These are phyloP conservation scores for Melipona quadrifasciata DNA, from an alignment of 1,140 invertebrate genomes.

Conservation along the genomic window DNA sequence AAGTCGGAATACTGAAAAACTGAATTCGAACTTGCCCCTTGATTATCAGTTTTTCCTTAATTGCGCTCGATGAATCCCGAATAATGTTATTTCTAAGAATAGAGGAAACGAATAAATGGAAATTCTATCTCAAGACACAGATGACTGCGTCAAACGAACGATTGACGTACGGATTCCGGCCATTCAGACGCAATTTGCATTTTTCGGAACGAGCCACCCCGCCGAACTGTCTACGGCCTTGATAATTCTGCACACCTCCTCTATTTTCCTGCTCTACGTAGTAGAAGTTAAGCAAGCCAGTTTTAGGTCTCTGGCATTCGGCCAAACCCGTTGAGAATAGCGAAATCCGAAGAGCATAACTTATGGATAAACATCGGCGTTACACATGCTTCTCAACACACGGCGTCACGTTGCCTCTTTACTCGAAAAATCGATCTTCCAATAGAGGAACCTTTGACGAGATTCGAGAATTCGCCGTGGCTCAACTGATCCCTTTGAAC, in stretches of 20 bases:
- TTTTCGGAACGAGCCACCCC: not conserved
- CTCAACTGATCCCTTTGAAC: no score
- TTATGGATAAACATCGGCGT: conserved; percentile 36
- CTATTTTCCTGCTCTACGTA: conserved; percentile 58
- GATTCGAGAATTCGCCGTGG: not conserved
- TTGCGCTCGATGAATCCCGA: not conserved
- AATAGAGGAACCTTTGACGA: not conserved
- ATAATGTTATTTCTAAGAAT: not conserved
- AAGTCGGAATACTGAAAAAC: not conserved
- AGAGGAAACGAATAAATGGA: not conserved
- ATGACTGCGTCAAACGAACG: not conserved
- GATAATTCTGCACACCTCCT: conserved; percentile 57
- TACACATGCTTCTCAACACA: not conserved
- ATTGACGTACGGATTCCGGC: conserved; percentile 9
- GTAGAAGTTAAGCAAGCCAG: conserved; percentile 51
- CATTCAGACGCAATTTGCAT: conserved; percentile 23
- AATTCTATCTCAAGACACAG: not conserved
- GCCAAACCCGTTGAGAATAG: conserved; percentile 54
- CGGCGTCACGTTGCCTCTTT: not conserved
- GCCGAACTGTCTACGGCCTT: conserved; percentile 51
- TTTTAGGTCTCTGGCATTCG: conserved; percentile 56
- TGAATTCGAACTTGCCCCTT: not conserved
- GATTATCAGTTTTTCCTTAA: not conserved
- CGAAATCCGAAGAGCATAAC: conserved; percentile 41
- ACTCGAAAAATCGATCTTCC: not conserved